Evolutionary conservation across 2,888 invertebrate species (phyloP).

Genomic region (Julus scandinavius): DNA sequence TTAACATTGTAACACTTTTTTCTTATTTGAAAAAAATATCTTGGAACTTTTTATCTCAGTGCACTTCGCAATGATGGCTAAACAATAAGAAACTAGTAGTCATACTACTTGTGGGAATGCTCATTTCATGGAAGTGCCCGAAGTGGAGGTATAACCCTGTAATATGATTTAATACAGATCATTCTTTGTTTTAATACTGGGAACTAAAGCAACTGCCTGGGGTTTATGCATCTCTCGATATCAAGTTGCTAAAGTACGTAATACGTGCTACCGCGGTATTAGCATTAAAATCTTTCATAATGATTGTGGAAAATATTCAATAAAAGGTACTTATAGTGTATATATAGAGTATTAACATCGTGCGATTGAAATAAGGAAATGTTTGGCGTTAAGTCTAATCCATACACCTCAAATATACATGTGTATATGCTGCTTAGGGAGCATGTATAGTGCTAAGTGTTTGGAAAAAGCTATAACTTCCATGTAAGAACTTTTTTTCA

Average conservation of each 20-base stretch:
- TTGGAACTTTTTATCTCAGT: too few relatives aligned
- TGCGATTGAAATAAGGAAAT: neutral
- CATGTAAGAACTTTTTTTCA: neutral
- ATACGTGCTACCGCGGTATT: neutral
- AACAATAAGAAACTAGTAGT: too few relatives aligned
- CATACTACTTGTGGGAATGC: too few relatives aligned
- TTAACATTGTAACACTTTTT: too few relatives aligned
- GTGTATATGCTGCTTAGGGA: neutral
- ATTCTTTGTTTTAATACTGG: neutral
- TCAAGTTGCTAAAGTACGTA: neutral
- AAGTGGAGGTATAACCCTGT: neutral
- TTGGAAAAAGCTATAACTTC: neutral
- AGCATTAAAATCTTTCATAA: constrained; percentile 1
- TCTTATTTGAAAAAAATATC: too few relatives aligned
- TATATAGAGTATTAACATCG: neutral
- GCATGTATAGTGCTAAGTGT: neutral
- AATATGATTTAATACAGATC: neutral
- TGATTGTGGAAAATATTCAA: constrained; percentile 34
- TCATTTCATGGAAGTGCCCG: too few relatives aligned
- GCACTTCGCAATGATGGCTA: neutral
- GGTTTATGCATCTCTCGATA: neutral
- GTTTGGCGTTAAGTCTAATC: constrained; percentile 1
- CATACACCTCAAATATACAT: neutral
- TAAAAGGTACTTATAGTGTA: neutral
- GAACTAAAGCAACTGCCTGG: neutral